These are phyloP conservation scores for Globia sparganii DNA, from an alignment of 2,888 invertebrate genomes.

Conservation along the genomic window DNA sequence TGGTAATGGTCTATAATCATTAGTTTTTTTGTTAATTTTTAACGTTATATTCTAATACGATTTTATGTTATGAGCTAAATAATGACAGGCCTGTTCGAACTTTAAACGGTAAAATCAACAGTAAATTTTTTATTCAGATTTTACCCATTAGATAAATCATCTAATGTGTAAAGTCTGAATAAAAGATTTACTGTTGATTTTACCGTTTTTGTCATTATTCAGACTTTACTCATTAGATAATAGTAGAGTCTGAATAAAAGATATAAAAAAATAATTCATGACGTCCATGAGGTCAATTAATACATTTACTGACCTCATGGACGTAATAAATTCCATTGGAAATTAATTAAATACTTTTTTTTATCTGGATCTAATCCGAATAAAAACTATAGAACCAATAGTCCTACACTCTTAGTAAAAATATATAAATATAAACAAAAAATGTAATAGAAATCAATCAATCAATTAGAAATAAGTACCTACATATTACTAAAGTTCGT, in stretches of 20 bases:
- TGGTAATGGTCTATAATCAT: background rate
- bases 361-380: background rate
- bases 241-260: no score
- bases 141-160: background rate
- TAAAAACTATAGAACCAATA: background rate
- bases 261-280: no score
- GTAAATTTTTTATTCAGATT: slow-evolving; percentile 1
- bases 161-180: background rate
- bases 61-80: background rate
- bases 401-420: no score
- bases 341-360: background rate
- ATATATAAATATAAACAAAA: no score
- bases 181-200: slow-evolving; percentile 5
- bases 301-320: background rate
- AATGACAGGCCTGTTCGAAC: slow-evolving; percentile 11
- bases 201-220: no score
- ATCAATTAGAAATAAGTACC: background rate
- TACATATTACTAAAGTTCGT: background rate
- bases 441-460: no score
- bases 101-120: slow-evolving; percentile 11
- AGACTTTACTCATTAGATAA: no score
- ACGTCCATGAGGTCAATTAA: no score
- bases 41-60: background rate
- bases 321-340: background rate
- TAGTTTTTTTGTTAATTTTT: background rate